Percentiles rank a stretch among this genome's conserved stretches.
Evolutionary conservation across 2,888 invertebrate genomes (phyloP).

Genomic region (Acleris sparsana): DNA sequence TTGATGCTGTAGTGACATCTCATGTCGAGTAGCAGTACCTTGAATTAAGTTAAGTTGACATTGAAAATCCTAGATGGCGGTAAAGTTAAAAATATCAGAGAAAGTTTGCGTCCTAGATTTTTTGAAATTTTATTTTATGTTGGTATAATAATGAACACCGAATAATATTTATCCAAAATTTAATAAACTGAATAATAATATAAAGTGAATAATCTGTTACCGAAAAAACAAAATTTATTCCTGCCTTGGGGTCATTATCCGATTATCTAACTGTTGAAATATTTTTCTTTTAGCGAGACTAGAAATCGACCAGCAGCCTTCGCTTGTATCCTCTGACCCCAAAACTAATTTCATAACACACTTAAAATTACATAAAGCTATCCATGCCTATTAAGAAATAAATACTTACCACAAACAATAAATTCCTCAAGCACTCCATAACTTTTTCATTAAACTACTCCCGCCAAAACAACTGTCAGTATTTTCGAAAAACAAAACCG

Average conservation of each 20-base stretch:
- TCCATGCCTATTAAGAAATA: not conserved
- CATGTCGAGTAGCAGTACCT: slow-evolving; percentile 33
- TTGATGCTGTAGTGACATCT: slow-evolving; percentile 33
- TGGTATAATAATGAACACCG: too few relatives aligned
- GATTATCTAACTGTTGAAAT: not conserved
- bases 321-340: slow-evolving; percentile 39
- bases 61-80: slow-evolving; percentile 20
- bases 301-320: slow-evolving; percentile 25
- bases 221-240: too few relatives aligned
- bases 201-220: too few relatives aligned
- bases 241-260: too few relatives aligned
- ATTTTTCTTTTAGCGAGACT: not conserved
- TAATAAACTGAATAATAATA: too few relatives aligned
- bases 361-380: slow-evolving; percentile 4
- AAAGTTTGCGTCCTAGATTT: slow-evolving; percentile 6
- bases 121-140: too few relatives aligned
- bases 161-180: too few relatives aligned
- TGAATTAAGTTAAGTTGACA: not conserved
- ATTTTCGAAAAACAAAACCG: slow-evolving; percentile 22
- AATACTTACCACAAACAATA: slow-evolving; percentile 50
- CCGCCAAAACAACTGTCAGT: slow-evolving; percentile 34
- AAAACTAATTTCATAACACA: slow-evolving; percentile 39
- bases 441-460: slow-evolving; percentile 42
- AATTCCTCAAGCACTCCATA: slow-evolving; percentile 48
- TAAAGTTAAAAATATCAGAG: slow-evolving; percentile 10